phyloP scores from a whole-genome alignment of 2,888 invertebrate genomes.

The Stegana nigrithorax region DNA sequence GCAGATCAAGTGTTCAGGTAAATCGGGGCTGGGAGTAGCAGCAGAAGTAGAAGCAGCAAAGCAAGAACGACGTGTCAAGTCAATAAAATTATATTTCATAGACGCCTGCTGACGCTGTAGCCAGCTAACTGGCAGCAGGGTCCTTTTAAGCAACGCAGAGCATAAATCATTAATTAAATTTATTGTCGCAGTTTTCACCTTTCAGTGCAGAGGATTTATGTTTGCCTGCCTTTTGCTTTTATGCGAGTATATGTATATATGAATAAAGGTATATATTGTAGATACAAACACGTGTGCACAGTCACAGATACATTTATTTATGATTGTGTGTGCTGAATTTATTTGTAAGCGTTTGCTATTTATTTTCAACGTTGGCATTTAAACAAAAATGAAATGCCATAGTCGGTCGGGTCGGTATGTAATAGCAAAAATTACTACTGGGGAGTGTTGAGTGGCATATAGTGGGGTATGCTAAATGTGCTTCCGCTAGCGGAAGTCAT shows the following conservation, averaged over 20 bases:
- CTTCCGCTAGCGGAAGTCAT: conserved; percentile 20
- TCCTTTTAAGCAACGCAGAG: not conserved
- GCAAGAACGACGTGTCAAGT: not conserved
- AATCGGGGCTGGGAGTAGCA: too few relatives aligned
- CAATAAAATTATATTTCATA: too few relatives aligned
- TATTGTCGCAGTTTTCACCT: conserved; percentile 57
- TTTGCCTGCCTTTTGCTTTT: conserved; percentile 31
- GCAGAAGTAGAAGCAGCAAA: not conserved
- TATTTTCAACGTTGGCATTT: conserved; percentile 30
- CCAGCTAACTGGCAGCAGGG: conserved; percentile 38
- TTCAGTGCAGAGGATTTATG: conserved; percentile 49
- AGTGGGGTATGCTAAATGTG: conserved; percentile 11
- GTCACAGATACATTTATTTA: too few relatives aligned
- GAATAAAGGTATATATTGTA: too few relatives aligned
- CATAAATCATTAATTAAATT: conserved; percentile 60
- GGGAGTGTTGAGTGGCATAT: not conserved
- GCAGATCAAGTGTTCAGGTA: too few relatives aligned
- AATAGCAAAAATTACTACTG: too few relatives aligned
- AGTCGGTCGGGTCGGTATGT: too few relatives aligned
- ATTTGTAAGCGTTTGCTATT: conserved; percentile 15
- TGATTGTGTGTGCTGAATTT: not conserved
- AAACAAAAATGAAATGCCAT: not conserved
- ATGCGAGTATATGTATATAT: too few relatives aligned
- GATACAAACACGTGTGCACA: too few relatives aligned
- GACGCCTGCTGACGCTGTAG: too few relatives aligned